Base-by-base conservation (phyloP, 1,140 invertebrate genomes). In the Amyelois transitella region DNA sequence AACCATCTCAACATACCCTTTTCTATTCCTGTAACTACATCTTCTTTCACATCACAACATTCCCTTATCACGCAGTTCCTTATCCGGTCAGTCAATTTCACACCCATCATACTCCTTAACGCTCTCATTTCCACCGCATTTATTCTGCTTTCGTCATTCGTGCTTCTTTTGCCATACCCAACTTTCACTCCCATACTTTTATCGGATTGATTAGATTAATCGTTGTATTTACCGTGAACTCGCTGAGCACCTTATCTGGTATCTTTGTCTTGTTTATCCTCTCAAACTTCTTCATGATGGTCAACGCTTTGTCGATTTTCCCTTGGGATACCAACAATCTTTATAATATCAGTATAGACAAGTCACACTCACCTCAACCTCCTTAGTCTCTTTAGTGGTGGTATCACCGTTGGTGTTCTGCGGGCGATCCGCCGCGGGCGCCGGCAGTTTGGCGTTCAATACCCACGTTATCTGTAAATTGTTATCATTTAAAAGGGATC, bases 321-420 rank as follows among this genome's bases (percentile, higher is more conserved):
- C 95, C 95, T 88, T 95, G 94, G 0, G 95, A 95, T 0, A 96
- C 92, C 8, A 97, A 75, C 95, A 95, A 96, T 66, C 93, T 93
- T n/a, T n/a, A n/a, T n/a, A n/a, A n/a, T n/a, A n/a, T 12, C 7
- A 28, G 12, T 32, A 32, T 32, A 32, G 4, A 32, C 25, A 32
- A 10, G 12, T 4, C 17, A 38, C 17, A 0, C 2, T 51, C 2
- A 77, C 77, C 68, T 75, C 66, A 1, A 60, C 47, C 14, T 71
- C 71, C 57, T 74, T 76, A 10, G 48, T 59, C 0, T 70, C 66
- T 0, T 71, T 63, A n/a, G 45, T 12, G 0, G 22, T 6, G 5
- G 43, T 24, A 6, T 57, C 64, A 0, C 71, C 67, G 58, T 72
- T 72, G 19, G 60, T 50, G 7, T 63, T 51, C 43, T 32, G 53